These are phyloP conservation scores for Brachyhypopomus occidentalis DNA, from an alignment of 2,113 vertebrate species.

Conservation along the genomic window DNA sequence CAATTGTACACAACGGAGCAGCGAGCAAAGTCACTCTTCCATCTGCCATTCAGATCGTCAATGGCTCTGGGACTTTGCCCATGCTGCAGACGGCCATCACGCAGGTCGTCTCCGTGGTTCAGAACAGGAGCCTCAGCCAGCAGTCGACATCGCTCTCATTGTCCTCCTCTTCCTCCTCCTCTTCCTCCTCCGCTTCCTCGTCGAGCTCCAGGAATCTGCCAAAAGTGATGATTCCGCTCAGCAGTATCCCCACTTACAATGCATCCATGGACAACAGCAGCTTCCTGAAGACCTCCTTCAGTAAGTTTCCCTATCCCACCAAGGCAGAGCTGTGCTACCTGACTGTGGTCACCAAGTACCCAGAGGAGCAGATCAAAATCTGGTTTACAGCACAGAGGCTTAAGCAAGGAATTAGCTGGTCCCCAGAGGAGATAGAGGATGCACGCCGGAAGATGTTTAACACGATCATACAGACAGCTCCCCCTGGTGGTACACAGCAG, in stretches of 20 bases:
- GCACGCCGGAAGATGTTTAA: conserved; percentile 98
- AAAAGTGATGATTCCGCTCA: conserved; percentile 97
- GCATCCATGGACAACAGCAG: conserved; percentile 95
- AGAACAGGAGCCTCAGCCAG: conserved; percentile 74
- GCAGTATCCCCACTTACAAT: conserved; percentile 96
- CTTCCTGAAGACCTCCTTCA: conserved; percentile 96
- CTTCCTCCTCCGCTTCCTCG: conserved; percentile 53
- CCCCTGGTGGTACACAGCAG: conserved; percentile 71
- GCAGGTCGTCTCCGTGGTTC: conserved; percentile 88
- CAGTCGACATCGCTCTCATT: conserved; percentile 71
- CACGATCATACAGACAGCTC: conserved; percentile 91
- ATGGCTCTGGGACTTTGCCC: conserved; percentile 79
- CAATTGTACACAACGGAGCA: conserved; percentile 78
- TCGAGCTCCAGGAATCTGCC: conserved; percentile 87
- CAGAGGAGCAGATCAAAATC: conserved; percentile 98
- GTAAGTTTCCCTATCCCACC: conserved; percentile 97
- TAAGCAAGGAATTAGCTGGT: conserved; percentile 99
- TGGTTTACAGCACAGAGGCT: conserved; percentile 98
- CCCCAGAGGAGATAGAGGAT: conserved; percentile 98
- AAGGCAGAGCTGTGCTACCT: conserved; percentile 98
- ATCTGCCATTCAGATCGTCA: conserved; percentile 79
- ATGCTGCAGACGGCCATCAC: conserved; percentile 88
- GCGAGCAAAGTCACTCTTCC: conserved; percentile 74
- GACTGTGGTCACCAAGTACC: conserved; percentile 97
- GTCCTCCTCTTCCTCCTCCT: conserved; percentile 62